Base-by-base conservation (phyloP, 2,888 invertebrate genomes). In the Ellobium chinense region DNA sequence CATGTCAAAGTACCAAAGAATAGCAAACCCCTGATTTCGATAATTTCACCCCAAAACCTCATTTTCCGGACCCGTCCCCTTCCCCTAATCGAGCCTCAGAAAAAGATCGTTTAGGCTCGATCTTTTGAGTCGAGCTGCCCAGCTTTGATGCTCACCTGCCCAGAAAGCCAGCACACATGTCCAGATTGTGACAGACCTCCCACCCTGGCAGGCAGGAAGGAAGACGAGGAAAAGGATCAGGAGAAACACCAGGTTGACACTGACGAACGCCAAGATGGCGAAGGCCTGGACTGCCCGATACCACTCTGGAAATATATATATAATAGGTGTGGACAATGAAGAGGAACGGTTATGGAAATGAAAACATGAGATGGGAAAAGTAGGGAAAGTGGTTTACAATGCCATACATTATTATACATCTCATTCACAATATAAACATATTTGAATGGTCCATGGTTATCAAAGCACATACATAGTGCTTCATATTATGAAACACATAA, bases 191-290 rank as follows among this genome's bases (percentile, higher is more conserved):
- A 82, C 37, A 27, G 81, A 74, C 39, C 29, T 75, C 34, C 58
- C 54, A 9, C 58, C 63, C 18, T 70, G 54, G 54, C 80, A 80
- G 24, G 37, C 46, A 27, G 60, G 39, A 29, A 73, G 62, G 66
- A 80, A 83, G 46, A 83, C 56, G 58, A 81, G 78, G 63, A 83
- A 73, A 21, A 83, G 37, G 54, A 81, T 70, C 12, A 81, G 69
- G 21, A 83, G 31, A n/a, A 81, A 62, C 58, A 65, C 66, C 29
- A 83, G 14, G 78, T 83, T 81, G 78, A 83, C 80, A 18, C 83
- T 78, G 31, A 81, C 66, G 46, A 83, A 83, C 34, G 78, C 83
- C 63, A 83, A 62, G 29, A 75, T 78, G n/a, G 83, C 75, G 37
- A 83, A 66, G 12, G 83, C 78, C 66, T 83, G 83, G 3, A 78